These are phyloP conservation scores for Grantiella picta DNA, from an alignment of 2,113 vertebrate species.

Conservation along the genomic window DNA sequence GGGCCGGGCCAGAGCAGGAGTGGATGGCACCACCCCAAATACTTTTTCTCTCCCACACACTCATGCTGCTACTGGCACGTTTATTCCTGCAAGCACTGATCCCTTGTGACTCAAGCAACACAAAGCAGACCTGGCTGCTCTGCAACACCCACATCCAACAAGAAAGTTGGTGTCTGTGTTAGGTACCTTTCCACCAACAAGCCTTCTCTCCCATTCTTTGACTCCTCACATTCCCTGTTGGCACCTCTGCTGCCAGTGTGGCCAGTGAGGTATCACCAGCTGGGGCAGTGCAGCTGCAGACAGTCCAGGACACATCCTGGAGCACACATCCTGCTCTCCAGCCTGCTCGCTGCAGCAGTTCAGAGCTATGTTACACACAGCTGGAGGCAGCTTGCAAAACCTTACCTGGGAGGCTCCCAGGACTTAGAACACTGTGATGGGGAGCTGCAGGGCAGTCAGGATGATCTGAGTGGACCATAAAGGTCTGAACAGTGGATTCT, in stretches of 20 bases:
- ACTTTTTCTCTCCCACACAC: background rate
- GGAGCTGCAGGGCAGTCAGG: background rate
- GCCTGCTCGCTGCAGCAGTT: background rate
- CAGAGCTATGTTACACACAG: background rate
- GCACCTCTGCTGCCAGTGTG: background rate
- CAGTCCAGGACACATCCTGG: background rate
- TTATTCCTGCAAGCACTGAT: background rate
- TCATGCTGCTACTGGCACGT: background rate
- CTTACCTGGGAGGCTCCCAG: background rate
- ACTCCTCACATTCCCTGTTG: fast-evolving
- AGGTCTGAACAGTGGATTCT: background rate
- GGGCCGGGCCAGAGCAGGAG: background rate
- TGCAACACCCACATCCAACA: background rate
- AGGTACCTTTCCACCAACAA: background rate
- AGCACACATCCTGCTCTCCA: background rate
- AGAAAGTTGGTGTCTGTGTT: background rate
- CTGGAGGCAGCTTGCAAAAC: background rate
- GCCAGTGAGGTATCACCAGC: background rate
- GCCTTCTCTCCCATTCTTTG: background rate
- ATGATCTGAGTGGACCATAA: background rate
- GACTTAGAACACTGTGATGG: fast-evolving
- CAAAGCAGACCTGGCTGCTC: background rate
- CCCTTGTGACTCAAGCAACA: background rate
- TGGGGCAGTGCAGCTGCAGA: background rate
- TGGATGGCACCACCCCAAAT: background rate